Base-by-base conservation (phyloP, 2,888 invertebrate genomes). In the Phengaris alcon region DNA sequence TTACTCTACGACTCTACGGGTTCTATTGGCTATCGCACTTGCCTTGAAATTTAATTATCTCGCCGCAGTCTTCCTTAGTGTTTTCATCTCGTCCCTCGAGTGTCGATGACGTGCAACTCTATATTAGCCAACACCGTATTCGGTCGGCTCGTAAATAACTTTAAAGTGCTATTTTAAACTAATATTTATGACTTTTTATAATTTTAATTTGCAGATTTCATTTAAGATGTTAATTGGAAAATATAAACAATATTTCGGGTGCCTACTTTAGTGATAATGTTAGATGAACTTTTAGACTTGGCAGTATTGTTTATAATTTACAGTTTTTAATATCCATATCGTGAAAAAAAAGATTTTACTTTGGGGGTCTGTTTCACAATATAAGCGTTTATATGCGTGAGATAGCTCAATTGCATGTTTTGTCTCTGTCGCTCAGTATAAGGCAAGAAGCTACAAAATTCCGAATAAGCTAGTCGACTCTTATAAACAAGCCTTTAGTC, bases 1-100 rank as follows among this genome's bases (percentile, higher is more conserved):
- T 8, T 13, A 57, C 9, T 15, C 22, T 22, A 22, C 22, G 22
- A 22, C 22, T 22, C 22, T 22, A 22, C 22, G 22, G 22, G 22
- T 22, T 22, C 22, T 22, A 22, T 22, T 22, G 22, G 22, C 22
- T 22, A 22, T 22, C 22, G 22, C 22, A 22, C 22, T 22, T 22
- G 51, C 70, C 70, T 70, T 70, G 70, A 70, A 70, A 52, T 70
- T 15, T 70, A 70, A 70, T 70, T 70, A 48, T 52, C 70, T 52
- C 22, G 52, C 51, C 70, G 52, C 64, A 64, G 35, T 70, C 70
- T 70, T 70, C 52, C 70, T 70, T 52, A 51, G 70, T 69, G 22
- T 70, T 70, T 70, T 52, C 51, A 69, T 69, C 69, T 69, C 13
- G 59, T 59, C 59, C 15, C 22, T 22, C 59, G 35, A 35, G 2